These are phyloP conservation scores for Physella acuta DNA, from an alignment of 1,140 invertebrate species.

Conservation along the genomic window DNA sequence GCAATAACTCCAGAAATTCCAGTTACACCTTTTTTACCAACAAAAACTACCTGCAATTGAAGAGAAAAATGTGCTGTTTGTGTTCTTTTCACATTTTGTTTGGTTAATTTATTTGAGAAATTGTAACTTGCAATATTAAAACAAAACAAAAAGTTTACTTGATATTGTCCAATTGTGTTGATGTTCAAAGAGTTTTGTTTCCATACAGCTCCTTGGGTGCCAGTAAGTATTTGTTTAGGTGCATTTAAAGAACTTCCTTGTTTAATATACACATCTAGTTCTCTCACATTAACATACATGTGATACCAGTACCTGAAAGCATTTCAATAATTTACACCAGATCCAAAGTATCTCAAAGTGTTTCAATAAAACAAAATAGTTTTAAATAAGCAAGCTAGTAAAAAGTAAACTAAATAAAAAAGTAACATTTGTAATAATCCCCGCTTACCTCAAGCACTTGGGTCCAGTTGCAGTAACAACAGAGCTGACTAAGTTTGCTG, in stretches of 20 bases:
- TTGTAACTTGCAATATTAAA: neutral
- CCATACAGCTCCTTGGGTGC: neutral
- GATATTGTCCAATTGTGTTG: neutral
- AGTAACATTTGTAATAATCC: too few relatives aligned
- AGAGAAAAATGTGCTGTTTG: too few relatives aligned
- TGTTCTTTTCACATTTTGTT: neutral
- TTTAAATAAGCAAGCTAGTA: too few relatives aligned
- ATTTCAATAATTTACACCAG: too few relatives aligned
- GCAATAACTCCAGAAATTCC: constrained; percentile 17
- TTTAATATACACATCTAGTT: constrained; percentile 12
- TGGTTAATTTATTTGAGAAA: neutral
- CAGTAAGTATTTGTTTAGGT: neutral
- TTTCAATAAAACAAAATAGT: too few relatives aligned
- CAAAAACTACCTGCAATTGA: constrained; percentile 17
- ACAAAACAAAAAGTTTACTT: neutral
- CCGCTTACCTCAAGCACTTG: constrained; percentile 14
- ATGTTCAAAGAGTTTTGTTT: neutral
- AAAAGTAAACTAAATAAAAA: too few relatives aligned
- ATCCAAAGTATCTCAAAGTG: too few relatives aligned
- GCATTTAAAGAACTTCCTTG: neutral
- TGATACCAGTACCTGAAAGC: constrained; percentile 21
- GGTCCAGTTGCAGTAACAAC: neutral
- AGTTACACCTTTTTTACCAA: neutral
- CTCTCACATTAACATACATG: constrained; percentile 12
- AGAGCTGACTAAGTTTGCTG: neutral